Base-by-base conservation (phyloP, 1,140 invertebrate species). In the Nomia melanderi region DNA sequence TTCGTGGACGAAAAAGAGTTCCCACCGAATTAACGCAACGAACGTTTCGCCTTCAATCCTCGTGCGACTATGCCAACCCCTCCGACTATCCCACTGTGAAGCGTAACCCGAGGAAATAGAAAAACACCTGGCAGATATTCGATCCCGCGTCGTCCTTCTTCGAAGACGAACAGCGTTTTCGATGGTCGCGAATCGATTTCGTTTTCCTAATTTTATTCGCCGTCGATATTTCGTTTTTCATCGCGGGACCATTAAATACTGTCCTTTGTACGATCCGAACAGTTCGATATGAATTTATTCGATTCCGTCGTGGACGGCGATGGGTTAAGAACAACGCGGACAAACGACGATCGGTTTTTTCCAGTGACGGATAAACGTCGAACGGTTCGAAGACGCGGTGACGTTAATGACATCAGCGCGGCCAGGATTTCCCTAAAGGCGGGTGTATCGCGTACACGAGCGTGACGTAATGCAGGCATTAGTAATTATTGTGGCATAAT, bases 401-500 rank as follows among this genome's bases (percentile, higher is more conserved):
- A 56, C 57, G 31, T 60, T 50, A 54, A 79, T 79, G 82, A 83
- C 76, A 71, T 39, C 56, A 75, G 65, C 47, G 47, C 47, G 50
- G 20, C n/a, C 33, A 53, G 47, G 54, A 75, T 79, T 83, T 78
- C 82, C 70, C 60, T 36, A 50, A 75, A 65, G 60, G 29, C 44
- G 70, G 25, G 65, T 47, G 27, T n/a, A n/a, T 62, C 75, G 44
- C 53, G 69, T 56, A 63, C 57, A 41, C 36, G 44, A 66, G 25
- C 44, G 33, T 83, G 82, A 82, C 60, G 80, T 82, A 79, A 83
- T 59, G 31, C 57, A 47, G 41, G 41, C 65, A 56, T 66, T 56
- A n/a, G 47, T 76, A 82, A 83, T 83, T 83, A 82, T 82, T 63
- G 36, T 39, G 56, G 41, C 33, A 57, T 75, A 75, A 75, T 47